Base-by-base conservation (phyloP, 2,888 invertebrate genomes). In the Agrochola lychnidis region DNA sequence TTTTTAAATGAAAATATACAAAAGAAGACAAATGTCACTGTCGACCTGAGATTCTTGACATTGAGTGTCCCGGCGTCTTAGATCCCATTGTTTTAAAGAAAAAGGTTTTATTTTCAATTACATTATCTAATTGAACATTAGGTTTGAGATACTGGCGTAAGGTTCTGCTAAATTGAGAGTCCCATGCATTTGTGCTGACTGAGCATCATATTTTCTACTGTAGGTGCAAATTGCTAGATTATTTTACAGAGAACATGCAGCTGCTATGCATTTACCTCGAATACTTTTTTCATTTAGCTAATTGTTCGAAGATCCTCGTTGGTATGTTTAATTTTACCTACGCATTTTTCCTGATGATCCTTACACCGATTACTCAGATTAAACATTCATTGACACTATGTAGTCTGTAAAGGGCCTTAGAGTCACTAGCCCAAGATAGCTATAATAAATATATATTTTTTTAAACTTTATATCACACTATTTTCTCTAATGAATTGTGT, bases 11-110 rank as follows among this genome's bases (percentile, higher is more conserved):
- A 51, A 51, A 19, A 19, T 19, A 19, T 51, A 51, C 19, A 51
- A 51, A 51, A 30, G 45, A 56, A 56, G 16, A 48, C 19, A 10
- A 56, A 40, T 48, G 30, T 48, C 40, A 42, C 30, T 12, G 45
- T 81, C 6, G 45, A 30, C 62, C 40, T 62, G 45, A 73, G 10
- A 75, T 19, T 30, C 19, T 42, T 56, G 45, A 56, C 36, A 81
- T 56, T 48, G 25, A 74, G n/a, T 30, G 30, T 36, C 30, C 36
- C 14, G 10, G n/a, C 59, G 42, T 45, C 45, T 81, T 16, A 42
- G 3, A 30, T 14, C 19, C 9, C 40, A 75, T 48, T 56, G 45
- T 62, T 48, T 30, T 56, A 48, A 40, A 61, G n/a, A 19, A 81
- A 81, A 36, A n/a, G 19, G 10, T 30, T 63, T 16, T 75, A 30